These are phyloP conservation scores for Caenorhabditis tropicalis DNA, from an alignment of 1,140 invertebrate species.

Conservation along the genomic window DNA sequence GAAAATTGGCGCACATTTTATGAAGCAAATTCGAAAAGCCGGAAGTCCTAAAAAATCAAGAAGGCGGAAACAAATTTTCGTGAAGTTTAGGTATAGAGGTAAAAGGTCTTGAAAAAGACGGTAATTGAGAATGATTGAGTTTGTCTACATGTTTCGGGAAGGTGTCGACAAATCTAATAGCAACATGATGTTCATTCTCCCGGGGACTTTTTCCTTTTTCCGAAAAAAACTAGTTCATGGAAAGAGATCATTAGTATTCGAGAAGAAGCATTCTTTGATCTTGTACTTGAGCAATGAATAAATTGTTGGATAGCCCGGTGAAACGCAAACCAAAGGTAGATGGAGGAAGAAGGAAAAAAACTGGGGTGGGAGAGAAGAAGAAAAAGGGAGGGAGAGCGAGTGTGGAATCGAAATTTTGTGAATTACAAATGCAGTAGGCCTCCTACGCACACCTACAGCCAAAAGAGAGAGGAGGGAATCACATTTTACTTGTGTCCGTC, in stretches of 20 bases:
- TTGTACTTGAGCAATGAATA: neutral
- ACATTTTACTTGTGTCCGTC: neutral
- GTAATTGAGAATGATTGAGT: too few species aligned
- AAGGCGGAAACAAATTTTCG: neutral
- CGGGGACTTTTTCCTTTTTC: too few species aligned
- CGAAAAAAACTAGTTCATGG: too few species aligned
- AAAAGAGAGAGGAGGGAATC: too few species aligned
- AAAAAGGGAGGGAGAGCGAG: neutral
- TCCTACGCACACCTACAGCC: constrained; percentile 16
- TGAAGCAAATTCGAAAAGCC: neutral
- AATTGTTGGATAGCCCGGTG: neutral
- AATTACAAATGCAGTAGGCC: constrained; percentile 32
- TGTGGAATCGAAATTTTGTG: constrained; percentile 44
- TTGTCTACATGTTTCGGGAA: too few species aligned
- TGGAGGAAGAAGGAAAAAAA: neutral
- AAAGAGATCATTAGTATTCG: too few species aligned
- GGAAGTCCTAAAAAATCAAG: neutral
- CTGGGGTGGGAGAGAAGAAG: neutral
- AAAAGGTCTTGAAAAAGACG: neutral
- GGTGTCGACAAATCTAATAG: too few species aligned
- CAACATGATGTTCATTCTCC: too few species aligned
- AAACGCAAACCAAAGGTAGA: constrained; percentile 11
- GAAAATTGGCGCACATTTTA: neutral
- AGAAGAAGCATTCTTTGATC: neutral
- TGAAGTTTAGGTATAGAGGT: neutral